Base-by-base conservation (phyloP, 2,113 vertebrate genomes). In the Pseudorectes ferrugineus region DNA sequence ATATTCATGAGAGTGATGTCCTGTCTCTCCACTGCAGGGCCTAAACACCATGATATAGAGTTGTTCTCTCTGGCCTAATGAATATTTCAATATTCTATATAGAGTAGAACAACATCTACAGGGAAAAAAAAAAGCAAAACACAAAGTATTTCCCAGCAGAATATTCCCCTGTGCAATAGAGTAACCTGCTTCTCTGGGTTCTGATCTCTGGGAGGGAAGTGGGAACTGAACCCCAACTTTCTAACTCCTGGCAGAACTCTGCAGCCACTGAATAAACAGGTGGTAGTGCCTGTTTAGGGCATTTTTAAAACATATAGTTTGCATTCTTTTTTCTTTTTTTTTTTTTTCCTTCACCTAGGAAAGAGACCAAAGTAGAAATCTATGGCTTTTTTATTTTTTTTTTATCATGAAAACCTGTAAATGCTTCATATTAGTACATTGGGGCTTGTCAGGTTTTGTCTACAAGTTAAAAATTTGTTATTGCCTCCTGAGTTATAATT, bases 51-150 rank as follows among this genome's bases (percentile, higher is more conserved):
- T 84, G 89, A 65, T 92, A 94, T 75, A 89, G 70, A 81, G 43
- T 14, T 78, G 18, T 57, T 92, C 76, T 84, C 80, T 87, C 80
- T 57, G 46, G 45, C 28, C 62, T 93, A 78, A 95, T 97, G 83
- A 96, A 95, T 97, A 94, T 97, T 97, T 97, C 55, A 95, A 19
- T 92, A 81, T 89, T 95, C 54, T 85, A 65, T 96, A 89, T 49
- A 38, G n/a, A 78, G 31, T 63, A 31, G 57, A 89, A 54, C n/a
- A 68, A 51, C 40, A 76, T 61, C 59, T 62, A 46, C 58, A 49
- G 48, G 24, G 5, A 0, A 1, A 29, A 62, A 85, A 55, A 80
- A 66, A 40, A 12, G 0, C 25, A 54, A 59, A 40, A 1, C 7
- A 18, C 33, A 59, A 88, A 91, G 22, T 71, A 81, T 93, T 94